Evolutionary conservation across 2,888 invertebrate species (phyloP).

Genomic region (Toxonevra muliebris): DNA sequence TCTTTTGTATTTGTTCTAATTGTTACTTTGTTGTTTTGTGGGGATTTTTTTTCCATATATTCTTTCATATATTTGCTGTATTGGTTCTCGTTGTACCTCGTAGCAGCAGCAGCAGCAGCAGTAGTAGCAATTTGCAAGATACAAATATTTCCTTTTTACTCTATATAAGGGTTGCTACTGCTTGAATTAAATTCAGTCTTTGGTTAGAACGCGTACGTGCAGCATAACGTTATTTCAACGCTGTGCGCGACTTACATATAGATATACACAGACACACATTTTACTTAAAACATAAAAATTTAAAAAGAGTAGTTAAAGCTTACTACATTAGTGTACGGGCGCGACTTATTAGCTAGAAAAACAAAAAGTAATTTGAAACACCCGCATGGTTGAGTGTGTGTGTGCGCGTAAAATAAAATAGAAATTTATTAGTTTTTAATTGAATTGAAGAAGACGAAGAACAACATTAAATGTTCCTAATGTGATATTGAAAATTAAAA

Average conservation of each 20-base stretch:
- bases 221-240: conserved; percentile 28
- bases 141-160: conserved; percentile 32
- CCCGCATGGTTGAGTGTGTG: too few relatives aligned
- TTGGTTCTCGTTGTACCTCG: conserved; percentile 14
- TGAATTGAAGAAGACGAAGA: conserved; percentile 32
- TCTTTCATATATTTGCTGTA: neutral
- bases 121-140: too few relatives aligned
- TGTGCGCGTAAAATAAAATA: conserved; percentile 15
- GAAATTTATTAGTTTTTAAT: conserved; percentile 22
- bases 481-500: conserved; percentile 24
- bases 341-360: conserved; percentile 39
- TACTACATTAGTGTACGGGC: conserved; percentile 38
- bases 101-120: too few relatives aligned
- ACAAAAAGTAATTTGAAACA: conserved; percentile 10
- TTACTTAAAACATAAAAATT: neutral
- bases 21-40: conserved; percentile 15
- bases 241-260: neutral
- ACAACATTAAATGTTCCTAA: conserved; percentile 42
- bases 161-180: conserved; percentile 53
- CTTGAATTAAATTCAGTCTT: conserved; percentile 51
- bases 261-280: neutral
- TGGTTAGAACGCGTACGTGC: conserved; percentile 48
- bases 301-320: conserved; percentile 28
- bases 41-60: neutral
- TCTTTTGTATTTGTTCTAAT: too few relatives aligned